Conservation (phyloP, 2,797 vertebrate species). For the Coreius guichenoti region DNA sequence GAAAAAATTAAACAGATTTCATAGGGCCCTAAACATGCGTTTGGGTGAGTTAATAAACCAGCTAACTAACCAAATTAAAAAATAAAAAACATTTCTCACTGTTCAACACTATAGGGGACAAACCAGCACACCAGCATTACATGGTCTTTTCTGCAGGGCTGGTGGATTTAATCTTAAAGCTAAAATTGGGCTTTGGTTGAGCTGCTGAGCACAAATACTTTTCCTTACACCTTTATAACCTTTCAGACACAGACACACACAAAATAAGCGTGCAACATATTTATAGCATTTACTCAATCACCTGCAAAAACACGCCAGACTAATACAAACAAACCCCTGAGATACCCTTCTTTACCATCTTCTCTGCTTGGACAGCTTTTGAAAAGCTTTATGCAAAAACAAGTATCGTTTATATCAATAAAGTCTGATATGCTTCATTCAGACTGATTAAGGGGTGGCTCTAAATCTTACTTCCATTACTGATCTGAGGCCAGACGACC, state of each 20-base stretch:
- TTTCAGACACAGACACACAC: neutral
- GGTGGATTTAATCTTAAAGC: constrained; percentile 1
- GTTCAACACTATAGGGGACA: neutral
- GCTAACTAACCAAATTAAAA: neutral
- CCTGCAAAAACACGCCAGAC: neutral
- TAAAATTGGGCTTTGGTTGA: neutral
- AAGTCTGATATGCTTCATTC: constrained; percentile 27
- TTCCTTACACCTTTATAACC: neutral
- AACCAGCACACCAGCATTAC: neutral
- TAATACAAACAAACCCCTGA: neutral
- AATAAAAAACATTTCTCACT: too few species aligned
- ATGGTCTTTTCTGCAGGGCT: neutral
- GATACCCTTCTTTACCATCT: neutral
- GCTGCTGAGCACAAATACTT: neutral
- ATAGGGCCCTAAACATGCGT: neutral
- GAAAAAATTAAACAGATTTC: too few species aligned
- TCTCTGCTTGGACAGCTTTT: constrained; percentile 21
- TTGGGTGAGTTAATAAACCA: neutral
- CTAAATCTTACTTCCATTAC: constrained; percentile 48
- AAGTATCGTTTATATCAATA: constrained; percentile 27
- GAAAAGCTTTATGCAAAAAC: constrained; percentile 18
- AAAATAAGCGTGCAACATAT: neutral
- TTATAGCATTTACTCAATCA: neutral
- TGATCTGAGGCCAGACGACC: constrained; percentile 30
- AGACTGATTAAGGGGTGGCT: constrained; percentile 37